A percentile compares a stretch with the other conserved stretches of the same genome.
phyloP scores from a whole-genome alignment of 2,888 invertebrate species.

The Syrista parreyssii region DNA sequence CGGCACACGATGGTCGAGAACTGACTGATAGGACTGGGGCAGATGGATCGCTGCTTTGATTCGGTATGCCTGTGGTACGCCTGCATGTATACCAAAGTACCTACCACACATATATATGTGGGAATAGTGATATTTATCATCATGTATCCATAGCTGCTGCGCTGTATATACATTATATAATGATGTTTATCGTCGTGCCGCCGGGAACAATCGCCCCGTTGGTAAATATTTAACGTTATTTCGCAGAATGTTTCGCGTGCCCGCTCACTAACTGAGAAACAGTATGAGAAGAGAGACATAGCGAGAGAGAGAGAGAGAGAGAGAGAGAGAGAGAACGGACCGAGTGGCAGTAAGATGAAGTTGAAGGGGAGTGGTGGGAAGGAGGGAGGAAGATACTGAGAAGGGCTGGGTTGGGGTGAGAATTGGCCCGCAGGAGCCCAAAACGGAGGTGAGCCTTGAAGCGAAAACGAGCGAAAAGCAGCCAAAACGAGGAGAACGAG shows the following conservation, averaged over 20 bases:
- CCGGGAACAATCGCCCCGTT: slow-evolving; percentile 56
- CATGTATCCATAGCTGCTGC: no score
- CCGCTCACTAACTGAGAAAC: background rate
- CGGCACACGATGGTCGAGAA: no score
- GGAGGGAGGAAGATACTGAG: background rate
- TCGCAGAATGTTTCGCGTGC: slow-evolving; percentile 62
- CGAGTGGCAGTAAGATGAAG: background rate
- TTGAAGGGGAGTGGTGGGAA: slow-evolving; percentile 22
- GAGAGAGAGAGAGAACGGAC: background rate
- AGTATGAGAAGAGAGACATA: background rate
- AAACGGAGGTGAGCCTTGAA: slow-evolving; percentile 24
- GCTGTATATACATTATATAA: slow-evolving; percentile 64
- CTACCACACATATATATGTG: no score
- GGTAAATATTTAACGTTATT: slow-evolving; percentile 67
- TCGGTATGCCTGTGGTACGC: no score
- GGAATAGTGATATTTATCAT: no score
- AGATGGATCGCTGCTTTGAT: no score
- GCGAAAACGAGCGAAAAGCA: background rate
- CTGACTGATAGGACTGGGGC: no score
- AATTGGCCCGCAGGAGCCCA: slow-evolving; percentile 44
- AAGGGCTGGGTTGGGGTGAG: slow-evolving; percentile 36
- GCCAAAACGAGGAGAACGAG: slow-evolving; percentile 6
- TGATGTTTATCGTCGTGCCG: slow-evolving; percentile 64
- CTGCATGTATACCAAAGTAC: no score
- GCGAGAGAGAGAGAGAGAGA: slow-evolving; percentile 15